Conservation (phyloP, 2,888 invertebrate species). For the Napeogenes inachia region DNA sequence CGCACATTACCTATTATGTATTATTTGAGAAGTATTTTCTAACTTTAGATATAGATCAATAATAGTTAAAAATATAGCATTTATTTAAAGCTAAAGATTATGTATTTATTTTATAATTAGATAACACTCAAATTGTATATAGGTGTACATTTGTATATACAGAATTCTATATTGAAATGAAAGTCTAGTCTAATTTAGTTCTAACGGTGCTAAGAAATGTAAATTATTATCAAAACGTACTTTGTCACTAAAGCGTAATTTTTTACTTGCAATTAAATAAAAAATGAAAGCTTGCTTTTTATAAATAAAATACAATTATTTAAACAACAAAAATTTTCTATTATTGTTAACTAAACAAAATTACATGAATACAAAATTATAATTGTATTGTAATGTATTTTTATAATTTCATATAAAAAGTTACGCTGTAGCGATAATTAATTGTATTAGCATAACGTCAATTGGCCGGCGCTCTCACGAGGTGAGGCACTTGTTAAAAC, state of each 20-base stretch:
- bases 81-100: neutral
- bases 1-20: neutral
- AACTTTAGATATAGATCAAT: neutral
- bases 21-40: neutral
- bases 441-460: constrained; percentile 50
- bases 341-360: too few relatives aligned
- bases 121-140: constrained; percentile 24
- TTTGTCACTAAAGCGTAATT: constrained; percentile 27
- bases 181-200: constrained; percentile 75
- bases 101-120: constrained; percentile 13
- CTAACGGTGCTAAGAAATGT: constrained; percentile 76
- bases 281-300: neutral
- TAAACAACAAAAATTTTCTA: too few relatives aligned
- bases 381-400: neutral
- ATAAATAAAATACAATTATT: neutral
- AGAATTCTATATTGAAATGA: constrained; percentile 48
- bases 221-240: constrained; percentile 42
- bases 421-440: constrained; percentile 14
- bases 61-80: neutral
- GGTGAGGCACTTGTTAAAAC: constrained; percentile 66
- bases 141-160: constrained; percentile 58
- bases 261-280: neutral
- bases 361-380: neutral
- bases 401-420: neutral
- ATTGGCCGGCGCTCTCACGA: constrained; percentile 61